A percentile compares a stretch with the other conserved stretches of the same genome.
Evolutionary conservation across 1,140 invertebrate genomes (phyloP).

Genomic region (Gonioctena quinquepunctata): DNA sequence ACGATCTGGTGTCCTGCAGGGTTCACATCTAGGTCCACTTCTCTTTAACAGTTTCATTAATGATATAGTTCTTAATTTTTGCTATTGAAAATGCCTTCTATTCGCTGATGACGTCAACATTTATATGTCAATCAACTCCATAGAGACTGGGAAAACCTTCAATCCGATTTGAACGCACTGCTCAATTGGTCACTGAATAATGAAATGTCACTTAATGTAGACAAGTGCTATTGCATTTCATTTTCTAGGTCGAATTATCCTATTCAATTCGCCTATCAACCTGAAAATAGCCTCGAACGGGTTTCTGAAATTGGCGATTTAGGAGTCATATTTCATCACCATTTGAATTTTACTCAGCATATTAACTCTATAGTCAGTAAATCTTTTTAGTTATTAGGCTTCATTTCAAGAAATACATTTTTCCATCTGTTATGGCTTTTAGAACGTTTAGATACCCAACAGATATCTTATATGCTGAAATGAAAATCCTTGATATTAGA

Average conservation of each 20-base stretch:
- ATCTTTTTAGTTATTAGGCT: conserved; percentile 2
- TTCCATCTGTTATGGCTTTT: too few relatives aligned
- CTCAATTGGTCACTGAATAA: too few relatives aligned
- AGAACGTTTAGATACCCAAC: too few relatives aligned
- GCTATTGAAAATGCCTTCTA: background rate
- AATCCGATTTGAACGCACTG: too few relatives aligned
- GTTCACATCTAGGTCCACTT: conserved; percentile 9
- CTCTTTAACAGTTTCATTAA: conserved; percentile 5
- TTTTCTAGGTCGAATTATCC: background rate
- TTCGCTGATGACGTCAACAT: conserved; percentile 8
- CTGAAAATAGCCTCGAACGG: background rate
- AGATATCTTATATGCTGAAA: too few relatives aligned
- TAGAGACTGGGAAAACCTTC: too few relatives aligned
- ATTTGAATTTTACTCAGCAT: too few relatives aligned
- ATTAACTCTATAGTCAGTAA: too few relatives aligned
- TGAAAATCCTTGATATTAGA: too few relatives aligned
- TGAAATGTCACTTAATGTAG: background rate
- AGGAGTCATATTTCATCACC: background rate
- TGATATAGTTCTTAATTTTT: conserved; percentile 5
- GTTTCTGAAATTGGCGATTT: background rate
- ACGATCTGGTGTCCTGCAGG: conserved; percentile 8
- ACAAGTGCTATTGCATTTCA: background rate
- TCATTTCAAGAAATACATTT: background rate
- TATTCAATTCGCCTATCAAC: background rate
- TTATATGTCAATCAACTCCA: background rate